Evolutionary conservation across 2,797 vertebrate species (phyloP).

Genomic region (Betta splendens): DNA sequence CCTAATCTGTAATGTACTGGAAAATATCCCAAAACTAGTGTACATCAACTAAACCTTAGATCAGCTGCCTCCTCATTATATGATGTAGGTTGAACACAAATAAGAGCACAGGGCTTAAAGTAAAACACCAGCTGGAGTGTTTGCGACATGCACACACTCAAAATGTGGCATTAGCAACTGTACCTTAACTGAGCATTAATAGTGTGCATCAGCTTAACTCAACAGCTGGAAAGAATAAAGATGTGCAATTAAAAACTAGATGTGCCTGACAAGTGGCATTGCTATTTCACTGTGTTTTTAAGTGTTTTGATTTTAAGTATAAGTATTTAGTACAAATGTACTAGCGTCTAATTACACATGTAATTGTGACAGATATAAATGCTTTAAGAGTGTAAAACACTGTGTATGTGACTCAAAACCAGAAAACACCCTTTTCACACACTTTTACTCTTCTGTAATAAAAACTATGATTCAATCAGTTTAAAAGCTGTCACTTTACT

Average conservation of each 20-base stretch:
- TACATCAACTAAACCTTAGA: conserved; percentile 22
- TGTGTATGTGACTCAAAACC: background rate
- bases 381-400: background rate
- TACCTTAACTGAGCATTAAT: conserved; percentile 15
- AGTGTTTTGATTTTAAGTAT: no score
- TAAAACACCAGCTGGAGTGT: conserved; percentile 77
- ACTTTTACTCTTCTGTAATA: background rate
- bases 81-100: conserved; percentile 40
- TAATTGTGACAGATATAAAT: no score
- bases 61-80: conserved; percentile 47
- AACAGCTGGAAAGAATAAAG: background rate
- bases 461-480: conserved; percentile 11
- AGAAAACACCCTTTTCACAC: no score
- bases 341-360: background rate
- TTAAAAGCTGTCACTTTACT: conserved; percentile 46
- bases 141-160: conserved; percentile 75
- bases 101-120: conserved; percentile 65
- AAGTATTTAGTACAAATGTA: no score
- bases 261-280: no score
- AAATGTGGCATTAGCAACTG: conserved; percentile 37
- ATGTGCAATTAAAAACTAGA: background rate
- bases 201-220: conserved; percentile 7
- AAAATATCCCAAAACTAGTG: no score
- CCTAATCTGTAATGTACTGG: no score
- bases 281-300: no score